A percentile compares a stretch with the other conserved stretches of the same genome.
Conservation (phyloP, 2,113 vertebrate species). For the Catharus fuscescens region DNA sequence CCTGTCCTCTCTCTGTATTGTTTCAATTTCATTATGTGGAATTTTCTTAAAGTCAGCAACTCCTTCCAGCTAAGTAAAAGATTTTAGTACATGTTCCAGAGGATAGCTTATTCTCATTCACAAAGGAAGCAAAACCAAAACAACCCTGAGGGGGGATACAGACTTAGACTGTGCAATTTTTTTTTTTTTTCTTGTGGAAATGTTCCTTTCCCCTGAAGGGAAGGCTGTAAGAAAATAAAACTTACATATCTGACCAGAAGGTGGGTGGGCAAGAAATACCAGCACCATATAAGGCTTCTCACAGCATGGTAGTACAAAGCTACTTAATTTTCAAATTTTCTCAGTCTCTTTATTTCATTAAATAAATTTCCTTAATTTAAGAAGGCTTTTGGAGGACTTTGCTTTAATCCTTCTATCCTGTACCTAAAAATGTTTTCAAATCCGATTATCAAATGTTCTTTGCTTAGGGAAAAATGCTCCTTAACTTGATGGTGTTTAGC, state of each 20-base stretch:
- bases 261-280: constrained; percentile 19
- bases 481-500: not conserved
- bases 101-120: constrained; percentile 16
- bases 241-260: not conserved
- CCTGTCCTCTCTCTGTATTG: not conserved
- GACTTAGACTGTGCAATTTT: not conserved
- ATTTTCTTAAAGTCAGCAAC: constrained; percentile 48
- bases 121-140: not conserved
- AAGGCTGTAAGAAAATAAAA: constrained; percentile 1
- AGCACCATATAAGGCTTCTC: not conserved
- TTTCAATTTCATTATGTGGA: constrained; percentile 25
- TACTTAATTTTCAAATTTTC: constrained; percentile 10
- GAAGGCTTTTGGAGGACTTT: not conserved
- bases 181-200: constrained; percentile 41
- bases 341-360: not conserved
- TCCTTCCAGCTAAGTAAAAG: constrained; percentile 9
- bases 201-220: not conserved
- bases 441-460: not conserved
- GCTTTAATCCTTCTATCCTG: constrained; percentile 3
- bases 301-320: not conserved
- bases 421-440: not conserved
- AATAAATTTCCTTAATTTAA: constrained; percentile 7
- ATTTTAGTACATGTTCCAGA: constrained; percentile 23
- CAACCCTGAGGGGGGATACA: not conserved
- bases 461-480: not conserved